Evolutionary conservation across 1,140 invertebrate species (phyloP), one percentile per base, ranked within the genome.

Genomic region (Monomorium pharaonis): DNA sequence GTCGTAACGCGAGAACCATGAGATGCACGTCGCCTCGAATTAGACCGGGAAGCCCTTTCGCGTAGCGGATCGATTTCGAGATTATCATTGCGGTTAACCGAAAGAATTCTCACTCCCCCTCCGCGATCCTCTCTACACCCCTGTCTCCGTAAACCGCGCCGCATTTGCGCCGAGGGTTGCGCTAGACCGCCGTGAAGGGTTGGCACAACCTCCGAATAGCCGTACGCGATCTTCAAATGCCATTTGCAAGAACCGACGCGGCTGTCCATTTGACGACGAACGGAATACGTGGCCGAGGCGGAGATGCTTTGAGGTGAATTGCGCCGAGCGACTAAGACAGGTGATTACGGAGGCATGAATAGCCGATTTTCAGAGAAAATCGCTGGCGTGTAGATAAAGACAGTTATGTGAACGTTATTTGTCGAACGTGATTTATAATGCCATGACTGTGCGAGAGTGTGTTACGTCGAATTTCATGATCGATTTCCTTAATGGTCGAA

Each of bases 11-110:
- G 9, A 77, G 47, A 77, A 84, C 27, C 60, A 72, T 49, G 67
- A 70, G 80, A 88, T 60, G 65, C 75, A 24, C 27, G 51, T 65
- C 21, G n/a, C 10, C 3, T 4, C 37, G 47, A 65, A 69, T 77
- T 67, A 51, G 58, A 77, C n/a, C 12, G 54, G 16, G 63, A 77
- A 78, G 37, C 65, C 65, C 44, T 69, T 72, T 62, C 72, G 54
- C 44, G 60, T 74, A 54, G 75, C 47, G 51, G 60, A 90, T 90
- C 85, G 75, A 90, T 90, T 75, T 49, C 30, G 24, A 81, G 67
- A 89, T 87, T 87, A 89, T 89, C 85, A 78, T 86, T 76, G 67
- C 56, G 88, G 88, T 72, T 87, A 69, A 89, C 85, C 88, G 56
- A 87, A 89, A 90, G 80, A 87, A 90, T 89, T 85, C 74, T 44